Conservation (phyloP, 2,113 vertebrate species). For the Datnioides undecimradiatus region DNA sequence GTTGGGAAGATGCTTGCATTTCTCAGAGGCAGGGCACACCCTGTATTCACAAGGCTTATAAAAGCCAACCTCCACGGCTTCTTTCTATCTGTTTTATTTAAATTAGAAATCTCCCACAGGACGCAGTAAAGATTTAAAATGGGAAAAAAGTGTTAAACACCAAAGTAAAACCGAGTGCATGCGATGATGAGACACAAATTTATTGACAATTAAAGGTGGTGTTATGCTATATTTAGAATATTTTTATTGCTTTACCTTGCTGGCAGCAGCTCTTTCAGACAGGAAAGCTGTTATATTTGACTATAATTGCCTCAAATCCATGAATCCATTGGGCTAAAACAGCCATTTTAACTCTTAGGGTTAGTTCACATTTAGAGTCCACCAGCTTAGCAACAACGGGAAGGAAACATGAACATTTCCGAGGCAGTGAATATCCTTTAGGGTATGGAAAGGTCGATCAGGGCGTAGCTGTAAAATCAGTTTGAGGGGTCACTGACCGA, state of each 20-base stretch:
- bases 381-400: too few relatives aligned
- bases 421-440: background rate
- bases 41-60: background rate
- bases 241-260: too few relatives aligned
- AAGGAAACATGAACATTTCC: background rate
- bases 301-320: too few relatives aligned
- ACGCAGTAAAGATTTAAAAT: background rate
- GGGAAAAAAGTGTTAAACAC: background rate
- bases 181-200: background rate
- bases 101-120: conserved; percentile 8
- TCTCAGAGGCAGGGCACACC: conserved; percentile 3
- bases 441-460: background rate
- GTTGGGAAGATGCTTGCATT: conserved; percentile 6
- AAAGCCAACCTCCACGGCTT: background rate
- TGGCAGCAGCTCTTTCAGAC: too few relatives aligned
- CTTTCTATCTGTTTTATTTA: background rate
- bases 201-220: background rate
- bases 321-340: too few relatives aligned
- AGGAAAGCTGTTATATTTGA: too few relatives aligned
- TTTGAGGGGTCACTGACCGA: background rate
- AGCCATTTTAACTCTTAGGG: too few relatives aligned
- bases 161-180: too few relatives aligned
- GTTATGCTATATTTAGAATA: too few relatives aligned
- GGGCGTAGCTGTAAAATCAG: background rate
- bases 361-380: too few relatives aligned